These are phyloP conservation scores for Ectobius pallidus DNA, from an alignment of 2,888 invertebrate genomes.

Conservation along the genomic window DNA sequence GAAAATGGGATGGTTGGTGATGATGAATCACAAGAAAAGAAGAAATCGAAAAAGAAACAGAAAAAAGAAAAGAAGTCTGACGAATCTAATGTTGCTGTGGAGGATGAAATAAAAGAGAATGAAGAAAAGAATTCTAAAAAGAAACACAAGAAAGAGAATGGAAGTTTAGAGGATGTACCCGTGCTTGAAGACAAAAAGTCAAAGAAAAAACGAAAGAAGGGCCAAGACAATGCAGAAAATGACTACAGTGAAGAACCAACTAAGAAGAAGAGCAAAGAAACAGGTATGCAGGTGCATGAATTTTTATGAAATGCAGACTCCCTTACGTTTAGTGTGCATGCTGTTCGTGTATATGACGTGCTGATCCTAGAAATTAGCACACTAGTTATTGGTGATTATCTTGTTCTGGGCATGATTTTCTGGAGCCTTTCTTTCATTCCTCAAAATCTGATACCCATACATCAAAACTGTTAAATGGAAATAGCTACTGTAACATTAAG, in stretches of 20 bases:
- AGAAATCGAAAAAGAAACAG: not conserved
- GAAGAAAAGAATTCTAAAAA: not conserved
- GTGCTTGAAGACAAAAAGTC: not conserved
- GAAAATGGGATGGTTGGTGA: no score
- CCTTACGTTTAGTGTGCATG: no score
- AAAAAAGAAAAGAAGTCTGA: not conserved
- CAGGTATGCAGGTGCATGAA: not conserved
- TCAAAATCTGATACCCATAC: no score
- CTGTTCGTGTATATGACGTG: no score
- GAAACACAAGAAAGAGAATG: not conserved
- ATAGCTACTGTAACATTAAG: no score
- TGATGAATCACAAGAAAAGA: not conserved
- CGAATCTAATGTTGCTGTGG: not conserved
- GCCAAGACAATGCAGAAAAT: not conserved
- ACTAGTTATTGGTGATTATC: no score
- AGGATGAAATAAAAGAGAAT: not conserved
- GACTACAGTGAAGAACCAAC: not conserved
- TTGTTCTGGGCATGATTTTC: no score
- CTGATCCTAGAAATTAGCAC: no score
- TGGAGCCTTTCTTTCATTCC: no score
- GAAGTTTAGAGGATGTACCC: no score
- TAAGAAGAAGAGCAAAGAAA: not conserved
- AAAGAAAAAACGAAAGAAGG: slow-evolving; percentile 7
- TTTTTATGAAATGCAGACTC: not conserved
- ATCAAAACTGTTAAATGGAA: no score